Conservation (phyloP, 2,113 vertebrate species). For the Ciconia maguari region DNA sequence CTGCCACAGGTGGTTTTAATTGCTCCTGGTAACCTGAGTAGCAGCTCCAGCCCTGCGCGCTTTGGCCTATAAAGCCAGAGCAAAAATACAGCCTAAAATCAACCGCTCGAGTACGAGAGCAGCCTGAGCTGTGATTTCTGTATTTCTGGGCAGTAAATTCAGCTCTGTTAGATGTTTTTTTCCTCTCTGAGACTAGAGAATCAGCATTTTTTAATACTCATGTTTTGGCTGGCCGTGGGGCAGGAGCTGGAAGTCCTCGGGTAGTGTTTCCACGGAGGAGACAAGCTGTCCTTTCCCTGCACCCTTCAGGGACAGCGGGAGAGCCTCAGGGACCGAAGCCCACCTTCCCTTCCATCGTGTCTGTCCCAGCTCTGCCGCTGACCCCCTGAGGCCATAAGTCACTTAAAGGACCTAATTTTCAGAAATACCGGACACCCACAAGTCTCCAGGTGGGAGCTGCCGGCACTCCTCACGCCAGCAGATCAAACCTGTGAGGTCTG, state of each 20-base stretch:
- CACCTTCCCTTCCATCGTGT: background rate
- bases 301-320: background rate
- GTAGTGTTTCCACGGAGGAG: background rate
- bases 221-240: background rate
- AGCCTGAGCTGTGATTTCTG: background rate
- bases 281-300: background rate
- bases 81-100: background rate
- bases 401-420: background rate
- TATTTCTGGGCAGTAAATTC: background rate
- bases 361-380: background rate
- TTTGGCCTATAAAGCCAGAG: background rate
- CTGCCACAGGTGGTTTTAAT: background rate
- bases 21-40: background rate
- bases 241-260: background rate
- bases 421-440: background rate
- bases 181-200: background rate
- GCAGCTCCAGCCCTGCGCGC: background rate
- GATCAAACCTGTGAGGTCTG: background rate
- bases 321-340: background rate
- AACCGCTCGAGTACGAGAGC: accelerated
- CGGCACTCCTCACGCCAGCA: accelerated
- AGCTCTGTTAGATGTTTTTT: background rate
- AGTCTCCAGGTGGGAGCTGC: background rate
- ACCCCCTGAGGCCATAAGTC: background rate
- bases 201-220: background rate